These are phyloP conservation scores for Elmis aenea DNA, from an alignment of 2,888 invertebrate species.

Conservation along the genomic window DNA sequence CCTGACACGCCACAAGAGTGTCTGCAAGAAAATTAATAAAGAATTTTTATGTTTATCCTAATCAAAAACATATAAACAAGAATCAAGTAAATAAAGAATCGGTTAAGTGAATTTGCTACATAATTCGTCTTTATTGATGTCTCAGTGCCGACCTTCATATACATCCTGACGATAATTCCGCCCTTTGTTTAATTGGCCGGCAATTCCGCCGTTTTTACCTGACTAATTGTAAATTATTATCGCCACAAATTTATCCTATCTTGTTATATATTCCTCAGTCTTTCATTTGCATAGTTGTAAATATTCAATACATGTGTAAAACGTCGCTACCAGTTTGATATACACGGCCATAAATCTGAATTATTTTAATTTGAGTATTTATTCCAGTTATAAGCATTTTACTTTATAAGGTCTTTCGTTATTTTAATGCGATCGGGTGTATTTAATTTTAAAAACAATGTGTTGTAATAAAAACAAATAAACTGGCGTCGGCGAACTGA, in stretches of 20 bases:
- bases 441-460: too few species aligned
- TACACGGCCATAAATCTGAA: conserved; percentile 36
- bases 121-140: conserved; percentile 22
- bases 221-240: conserved; percentile 31
- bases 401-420: conserved; percentile 33
- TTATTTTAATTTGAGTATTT: conserved; percentile 38
- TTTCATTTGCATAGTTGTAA: conserved; percentile 37
- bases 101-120: conserved; percentile 22
- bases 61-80: conserved; percentile 22
- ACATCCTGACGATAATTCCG: conserved; percentile 16
- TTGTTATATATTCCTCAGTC: conserved; percentile 22
- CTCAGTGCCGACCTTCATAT: conserved; percentile 16
- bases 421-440: conserved; percentile 33
- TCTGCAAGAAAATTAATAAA: too few species aligned
- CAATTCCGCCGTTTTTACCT: conserved; percentile 21
- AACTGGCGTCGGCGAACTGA: too few species aligned
- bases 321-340: conserved; percentile 36
- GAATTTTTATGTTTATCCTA: too few species aligned
- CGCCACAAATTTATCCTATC: conserved; percentile 27
- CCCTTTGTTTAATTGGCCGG: conserved; percentile 24
- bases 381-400: conserved; percentile 36
- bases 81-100: conserved; percentile 22
- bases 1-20: too few species aligned
- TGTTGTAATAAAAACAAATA: too few species aligned
- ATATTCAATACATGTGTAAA: conserved; percentile 35